Base-by-base conservation (phyloP, 2,888 invertebrate genomes). In the Drosophila infuscata region DNA sequence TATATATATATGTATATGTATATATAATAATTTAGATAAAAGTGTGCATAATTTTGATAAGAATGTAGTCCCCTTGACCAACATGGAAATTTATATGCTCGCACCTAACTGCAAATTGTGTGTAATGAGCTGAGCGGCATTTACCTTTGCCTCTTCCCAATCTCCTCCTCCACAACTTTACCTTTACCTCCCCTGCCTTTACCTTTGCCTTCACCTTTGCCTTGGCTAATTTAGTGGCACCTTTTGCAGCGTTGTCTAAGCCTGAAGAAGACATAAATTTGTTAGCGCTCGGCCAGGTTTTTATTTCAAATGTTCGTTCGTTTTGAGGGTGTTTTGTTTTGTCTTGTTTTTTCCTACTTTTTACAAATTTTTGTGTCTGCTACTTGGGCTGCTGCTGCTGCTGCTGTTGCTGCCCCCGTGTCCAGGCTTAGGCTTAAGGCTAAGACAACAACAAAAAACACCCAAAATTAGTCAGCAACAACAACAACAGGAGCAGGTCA, bases 101-200 rank as follows among this genome's bases (percentile, higher is more conserved):
- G 91, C 91, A 92, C 92, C 92, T 91, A 92, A 89, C 91, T 91
- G 92, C 92, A 89, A 92, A 92, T 91, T 90, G 89, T 89, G 88
- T 90, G 82, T 91, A 91, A 92, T 92, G 90, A 90, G 90, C 90
- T 86, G 82, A 86, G 77, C 90, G 76, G 88, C 72, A 70, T 76
- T 82, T 76, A 85, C 83, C 83, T 88, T 88, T 74, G 57, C 52
- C 73, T 70, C 25, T 25, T 25, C 25, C 20, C 20, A 25, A 25
- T 66, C 32, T 17, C 53, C 66, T 59, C 25, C 74, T 54, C 32
- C 30, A 15, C 52, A 25, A 25, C 20, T 25, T 25, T 25, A 25
- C 20, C 41, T 53, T 20, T 43, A 82, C 71, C 72, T 74, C 33
- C 30, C 41, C 38, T n/a, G 81, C 79, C 83, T 79, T 82, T 69